Conservation (phyloP, 2,113 vertebrate species). For the Tragelaphus buxtoni region DNA sequence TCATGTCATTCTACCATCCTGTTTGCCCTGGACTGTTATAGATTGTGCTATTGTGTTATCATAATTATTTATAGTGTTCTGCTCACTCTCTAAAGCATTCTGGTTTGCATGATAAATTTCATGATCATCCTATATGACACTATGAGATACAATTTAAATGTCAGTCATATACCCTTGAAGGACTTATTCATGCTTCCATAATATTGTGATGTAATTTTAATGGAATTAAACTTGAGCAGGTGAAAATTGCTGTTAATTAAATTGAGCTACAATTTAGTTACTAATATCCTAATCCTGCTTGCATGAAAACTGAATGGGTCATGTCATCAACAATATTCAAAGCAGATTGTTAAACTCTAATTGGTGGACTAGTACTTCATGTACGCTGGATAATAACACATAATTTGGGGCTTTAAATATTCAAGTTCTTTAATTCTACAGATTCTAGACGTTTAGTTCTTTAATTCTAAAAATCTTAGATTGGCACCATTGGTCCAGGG, state of each 20-base stretch:
- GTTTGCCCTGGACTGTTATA: background rate
- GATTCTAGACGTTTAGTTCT: background rate
- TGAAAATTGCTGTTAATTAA: background rate
- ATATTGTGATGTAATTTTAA: slow-evolving; percentile 18
- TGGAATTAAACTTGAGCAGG: background rate
- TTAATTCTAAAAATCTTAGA: background rate
- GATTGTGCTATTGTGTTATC: background rate
- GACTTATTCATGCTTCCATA: slow-evolving; percentile 12
- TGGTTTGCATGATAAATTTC: background rate
- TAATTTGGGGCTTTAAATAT: background rate
- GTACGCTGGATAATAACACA: background rate
- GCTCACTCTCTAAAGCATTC: slow-evolving; percentile 29
- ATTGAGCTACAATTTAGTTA: background rate
- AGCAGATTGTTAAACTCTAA: background rate
- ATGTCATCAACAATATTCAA: background rate
- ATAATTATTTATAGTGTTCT: slow-evolving; percentile 57
- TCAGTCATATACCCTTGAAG: slow-evolving; percentile 27
- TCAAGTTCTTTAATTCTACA: background rate
- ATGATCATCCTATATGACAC: background rate
- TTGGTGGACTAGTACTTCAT: background rate
- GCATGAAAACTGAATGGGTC: background rate
- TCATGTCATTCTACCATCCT: background rate
- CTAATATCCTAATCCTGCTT: background rate
- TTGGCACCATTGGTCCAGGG: background rate
- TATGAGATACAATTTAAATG: slow-evolving; percentile 44